Conservation (phyloP, 1,140 invertebrate genomes). For the Papilio polyxenes region DNA sequence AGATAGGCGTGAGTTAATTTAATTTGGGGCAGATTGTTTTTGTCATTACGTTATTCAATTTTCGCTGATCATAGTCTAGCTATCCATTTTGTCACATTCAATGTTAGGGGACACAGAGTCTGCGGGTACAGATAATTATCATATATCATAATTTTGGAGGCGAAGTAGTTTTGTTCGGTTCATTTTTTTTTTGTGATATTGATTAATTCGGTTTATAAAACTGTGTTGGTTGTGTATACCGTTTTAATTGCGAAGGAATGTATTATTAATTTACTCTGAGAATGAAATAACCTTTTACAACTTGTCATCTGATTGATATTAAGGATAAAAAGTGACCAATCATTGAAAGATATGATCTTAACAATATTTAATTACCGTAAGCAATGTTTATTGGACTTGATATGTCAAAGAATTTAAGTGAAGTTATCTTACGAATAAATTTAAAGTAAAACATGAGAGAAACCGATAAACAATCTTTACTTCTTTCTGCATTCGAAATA, state of each 20-base stretch:
- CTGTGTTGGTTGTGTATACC: background rate
- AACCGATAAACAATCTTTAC: background rate
- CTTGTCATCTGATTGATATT: slow-evolving; percentile 27
- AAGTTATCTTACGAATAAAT: background rate
- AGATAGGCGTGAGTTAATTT: slow-evolving; percentile 36
- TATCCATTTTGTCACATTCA: slow-evolving; percentile 57
- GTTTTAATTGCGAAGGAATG: background rate
- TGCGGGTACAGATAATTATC: slow-evolving; percentile 62
- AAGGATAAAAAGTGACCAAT: background rate
- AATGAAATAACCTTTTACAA: slow-evolving; percentile 23
- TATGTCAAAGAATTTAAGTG: slow-evolving; percentile 11
- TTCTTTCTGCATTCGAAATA: background rate
- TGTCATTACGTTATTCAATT: slow-evolving; percentile 58
- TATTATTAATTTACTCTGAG: slow-evolving; percentile 15
- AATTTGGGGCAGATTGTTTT: slow-evolving; percentile 41
- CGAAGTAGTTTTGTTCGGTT: slow-evolving; percentile 22
- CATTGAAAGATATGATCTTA: slow-evolving; percentile 6
- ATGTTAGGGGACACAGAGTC: slow-evolving; percentile 58
- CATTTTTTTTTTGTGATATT: background rate
- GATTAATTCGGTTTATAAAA: background rate
- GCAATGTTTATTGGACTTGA: slow-evolving; percentile 18
- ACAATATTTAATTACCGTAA: slow-evolving; percentile 26
- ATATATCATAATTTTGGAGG: slow-evolving; percentile 65
- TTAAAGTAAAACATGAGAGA: background rate
- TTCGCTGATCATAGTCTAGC: slow-evolving; percentile 46